Evolutionary conservation across 2,888 invertebrate species (phyloP), one percentile per base, ranked within the genome.

Genomic region (Pristionchus maxplancki): DNA sequence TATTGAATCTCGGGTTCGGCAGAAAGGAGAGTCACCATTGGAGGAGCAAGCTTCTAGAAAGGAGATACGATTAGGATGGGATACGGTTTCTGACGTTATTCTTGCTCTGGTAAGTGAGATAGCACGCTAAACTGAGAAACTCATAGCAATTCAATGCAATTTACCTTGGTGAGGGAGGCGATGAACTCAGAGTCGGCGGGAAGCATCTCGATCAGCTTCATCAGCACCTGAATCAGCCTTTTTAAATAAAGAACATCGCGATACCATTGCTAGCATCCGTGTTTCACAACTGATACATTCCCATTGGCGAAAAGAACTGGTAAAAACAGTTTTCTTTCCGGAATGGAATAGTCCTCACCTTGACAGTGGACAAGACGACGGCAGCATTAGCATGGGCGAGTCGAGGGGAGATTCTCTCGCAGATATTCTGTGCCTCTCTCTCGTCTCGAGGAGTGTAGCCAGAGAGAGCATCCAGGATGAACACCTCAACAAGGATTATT

Each of bases 1-100:
- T 99, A 99, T 95, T 99, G 99, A 86, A 99, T 99, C 95, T 99
- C 99, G 0, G 99, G 98, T 95, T 99, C 99, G 0, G 98, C 98
- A 78, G 98, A 98, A 17, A 99, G 96, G 88, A 99, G 96, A 0
- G 99, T 99, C 15, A 99, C 99, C 64, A 99, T 96, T 15, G 99
- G 99, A n/a, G 99, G 99, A 8, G 99, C 98, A 93, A 99, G 96
- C 95, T 99, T 99, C 95, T 88, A 71, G 20, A 62, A 40, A 0
- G 9, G 20, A 28, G 48, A 78, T 5, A 71, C 1, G 24, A 17
- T 15, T 6, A 74, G 11, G 48, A 81, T 15, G 15, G 48, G 24
- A 28, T 48, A 48, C 28, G 4, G 81, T 48, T 24, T n/a, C 17
- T 31, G 15, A 48, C 24, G 1, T 5, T 58, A n/a, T 71, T 6